Evolutionary conservation across 2,797 vertebrate species (phyloP), one percentile per base, ranked within the genome.

Genomic region (Nyctibius grandis): DNA sequence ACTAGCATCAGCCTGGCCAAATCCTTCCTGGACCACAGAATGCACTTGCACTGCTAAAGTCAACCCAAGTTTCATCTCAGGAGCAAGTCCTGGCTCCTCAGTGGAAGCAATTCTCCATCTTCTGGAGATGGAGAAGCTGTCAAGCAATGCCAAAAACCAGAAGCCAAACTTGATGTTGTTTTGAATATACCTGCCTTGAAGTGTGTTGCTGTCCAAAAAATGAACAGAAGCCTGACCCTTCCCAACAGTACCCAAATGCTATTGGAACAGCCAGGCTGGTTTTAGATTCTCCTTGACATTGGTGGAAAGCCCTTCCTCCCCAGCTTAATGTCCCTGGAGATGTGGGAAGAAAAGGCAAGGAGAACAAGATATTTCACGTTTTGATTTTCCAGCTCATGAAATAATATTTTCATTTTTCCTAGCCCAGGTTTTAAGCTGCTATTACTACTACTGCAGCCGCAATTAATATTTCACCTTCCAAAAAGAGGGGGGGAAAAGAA

Each of bases 381-480:
- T 88, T 91, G 74, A 92, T 91, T 91, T 91, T 85, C 83, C 63
- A 76, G n/a, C 10, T 72, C 29, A 40, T 38, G 34, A 83, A 92
- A 88, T 23, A 83, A 7, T 57, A 93, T 88, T 95, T 95, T 91
- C 34, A 34, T 65, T 89, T 95, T 83, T 53, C 63, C 64, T 26
- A 91, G 47, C 40, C 64, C 34, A 68, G 44, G 18, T 88, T 95
- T 93, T 87, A 82, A 91, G 70, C 64, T 93, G 65, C 29, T 28
- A 22, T 70, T 85, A 56, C 47, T 85, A 29, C 73, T 67, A 29
- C 67, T 60, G 61, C 74, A 74, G 50, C 79, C 42, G 4, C 83
- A 87, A 93, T 90, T 95, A 95, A 94, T 94, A 96, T 83, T 91
- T 75, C 88, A 91, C 88, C 89, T 95, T 92, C 72, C 67, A 94